These are phyloP conservation scores for Micrasema minimum DNA, from an alignment of 1,140 invertebrate species.

Conservation along the genomic window DNA sequence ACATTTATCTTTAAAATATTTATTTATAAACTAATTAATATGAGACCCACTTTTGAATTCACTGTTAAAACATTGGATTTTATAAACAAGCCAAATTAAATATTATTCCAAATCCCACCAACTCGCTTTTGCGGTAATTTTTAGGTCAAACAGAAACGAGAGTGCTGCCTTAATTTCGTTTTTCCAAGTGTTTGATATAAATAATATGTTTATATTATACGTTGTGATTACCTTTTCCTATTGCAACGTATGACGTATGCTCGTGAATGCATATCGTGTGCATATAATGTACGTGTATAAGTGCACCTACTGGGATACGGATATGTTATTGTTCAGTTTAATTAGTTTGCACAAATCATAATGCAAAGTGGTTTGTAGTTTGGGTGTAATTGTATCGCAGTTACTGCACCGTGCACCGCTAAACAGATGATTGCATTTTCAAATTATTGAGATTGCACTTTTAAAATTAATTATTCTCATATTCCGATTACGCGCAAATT, in stretches of 20 bases:
- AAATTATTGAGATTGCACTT: conserved; percentile 14
- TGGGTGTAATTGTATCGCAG: conserved; percentile 28
- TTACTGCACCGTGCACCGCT: conserved; percentile 15
- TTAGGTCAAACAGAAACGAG: no score
- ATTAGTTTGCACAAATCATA: conserved; percentile 48
- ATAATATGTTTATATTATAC: no score
- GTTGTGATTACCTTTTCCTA: no score
- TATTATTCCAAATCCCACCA: no score
- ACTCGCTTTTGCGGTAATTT: neutral
- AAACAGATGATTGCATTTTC: conserved; percentile 40
- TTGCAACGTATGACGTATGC: no score
- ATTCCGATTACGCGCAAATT: neutral
- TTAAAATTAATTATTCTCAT: conserved; percentile 16
- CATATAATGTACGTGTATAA: no score
- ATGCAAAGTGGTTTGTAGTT: conserved; percentile 26
- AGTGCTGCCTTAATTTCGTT: neutral
- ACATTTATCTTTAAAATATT: no score
- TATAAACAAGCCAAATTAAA: no score
- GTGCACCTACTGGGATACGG: neutral
- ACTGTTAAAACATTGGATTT: no score
- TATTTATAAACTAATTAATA: no score
- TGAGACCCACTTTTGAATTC: no score
- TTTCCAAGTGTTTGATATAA: neutral
- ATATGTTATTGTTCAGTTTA: conserved; percentile 42
- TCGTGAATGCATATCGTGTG: no score